Percentiles rank a stretch among this genome's conserved stretches.
These are phyloP conservation scores for Parasteatoda tepidariorum DNA, from an alignment of 1,140 invertebrate species.

Conservation along the genomic window DNA sequence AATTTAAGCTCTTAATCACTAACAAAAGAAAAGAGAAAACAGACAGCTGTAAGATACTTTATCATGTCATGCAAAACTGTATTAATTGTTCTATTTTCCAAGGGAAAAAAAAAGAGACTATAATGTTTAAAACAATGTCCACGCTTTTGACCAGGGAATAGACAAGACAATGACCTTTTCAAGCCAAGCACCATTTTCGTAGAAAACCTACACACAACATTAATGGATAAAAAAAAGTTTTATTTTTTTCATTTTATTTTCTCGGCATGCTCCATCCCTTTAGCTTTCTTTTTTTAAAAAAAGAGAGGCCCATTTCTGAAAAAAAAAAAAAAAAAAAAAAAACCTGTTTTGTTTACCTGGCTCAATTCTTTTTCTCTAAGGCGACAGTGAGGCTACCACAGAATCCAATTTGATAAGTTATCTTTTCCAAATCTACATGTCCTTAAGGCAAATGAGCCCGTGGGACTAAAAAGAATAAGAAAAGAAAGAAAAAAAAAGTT, in stretches of 20 bases:
- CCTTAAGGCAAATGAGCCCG: not conserved
- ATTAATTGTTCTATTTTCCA: too few relatives aligned
- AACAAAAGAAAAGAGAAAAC: too few relatives aligned
- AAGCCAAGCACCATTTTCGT: slow-evolving; percentile 16
- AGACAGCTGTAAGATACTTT: too few relatives aligned
- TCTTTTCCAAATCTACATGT: not conserved
- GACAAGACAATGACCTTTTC: slow-evolving; percentile 33
- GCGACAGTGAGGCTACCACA: not conserved
- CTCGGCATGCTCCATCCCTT: not conserved
- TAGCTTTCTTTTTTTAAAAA: slow-evolving; percentile 47
- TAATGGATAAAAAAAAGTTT: not conserved
- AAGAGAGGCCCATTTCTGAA: slow-evolving; percentile 36
- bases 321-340: too few relatives aligned
- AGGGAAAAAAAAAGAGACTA: too few relatives aligned
- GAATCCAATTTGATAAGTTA: not conserved
- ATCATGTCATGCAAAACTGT: too few relatives aligned
- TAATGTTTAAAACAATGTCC: slow-evolving; percentile 30
- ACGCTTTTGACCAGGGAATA: slow-evolving; percentile 34
- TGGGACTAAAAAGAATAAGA: too few relatives aligned
- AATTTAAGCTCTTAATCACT: too few relatives aligned
- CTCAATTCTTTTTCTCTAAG: not conserved
- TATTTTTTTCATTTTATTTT: not conserved
- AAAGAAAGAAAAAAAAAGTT: not conserved
- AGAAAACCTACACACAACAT: slow-evolving; percentile 28
- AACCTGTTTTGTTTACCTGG: slow-evolving; percentile 48